These are phyloP conservation scores for Trichoplusia ni DNA, from an alignment of 1,140 invertebrate species.

Conservation along the genomic window DNA sequence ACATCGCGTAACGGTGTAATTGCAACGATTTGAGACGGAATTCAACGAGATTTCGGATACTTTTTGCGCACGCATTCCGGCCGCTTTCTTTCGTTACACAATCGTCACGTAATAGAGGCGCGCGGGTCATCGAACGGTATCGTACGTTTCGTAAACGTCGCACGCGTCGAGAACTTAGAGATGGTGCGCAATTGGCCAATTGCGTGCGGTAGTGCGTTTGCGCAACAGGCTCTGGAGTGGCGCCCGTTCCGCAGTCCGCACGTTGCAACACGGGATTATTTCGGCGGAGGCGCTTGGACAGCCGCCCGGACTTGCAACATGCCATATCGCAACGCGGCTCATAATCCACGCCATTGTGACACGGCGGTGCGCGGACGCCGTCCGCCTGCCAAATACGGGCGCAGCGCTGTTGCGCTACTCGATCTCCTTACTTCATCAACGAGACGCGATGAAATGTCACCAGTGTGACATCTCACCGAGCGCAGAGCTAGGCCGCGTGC, in stretches of 20 bases:
- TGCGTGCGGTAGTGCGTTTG: conserved; percentile 52
- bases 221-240: conserved; percentile 67
- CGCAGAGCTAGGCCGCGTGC: conserved; percentile 28
- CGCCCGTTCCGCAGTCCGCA: conserved; percentile 71
- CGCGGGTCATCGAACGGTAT: conserved; percentile 63
- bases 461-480: conserved; percentile 28
- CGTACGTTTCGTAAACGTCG: conserved; percentile 55
- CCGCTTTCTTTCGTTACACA: conserved; percentile 75
- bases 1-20: conserved; percentile 78
- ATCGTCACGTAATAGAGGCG: conserved; percentile 63
- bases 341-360: conserved; percentile 76
- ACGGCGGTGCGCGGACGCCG: conserved; percentile 53
- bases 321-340: conserved; percentile 75
- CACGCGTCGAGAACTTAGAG: conserved; percentile 39
- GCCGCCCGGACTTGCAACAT: conserved; percentile 77
- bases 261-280: conserved; percentile 79
- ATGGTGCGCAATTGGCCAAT: conserved; percentile 60
- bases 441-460: conserved; percentile 48
- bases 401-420: conserved; percentile 52
- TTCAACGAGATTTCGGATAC: conserved; percentile 67
- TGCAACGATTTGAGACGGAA: conserved; percentile 72
- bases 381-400: conserved; percentile 68
- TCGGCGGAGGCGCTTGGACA: conserved; percentile 72
- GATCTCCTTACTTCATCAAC: conserved; percentile 57
- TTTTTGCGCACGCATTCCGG: conserved; percentile 66